Evolutionary conservation across 2,797 vertebrate genomes (phyloP).

Genomic region (Chloroceryle inda): DNA sequence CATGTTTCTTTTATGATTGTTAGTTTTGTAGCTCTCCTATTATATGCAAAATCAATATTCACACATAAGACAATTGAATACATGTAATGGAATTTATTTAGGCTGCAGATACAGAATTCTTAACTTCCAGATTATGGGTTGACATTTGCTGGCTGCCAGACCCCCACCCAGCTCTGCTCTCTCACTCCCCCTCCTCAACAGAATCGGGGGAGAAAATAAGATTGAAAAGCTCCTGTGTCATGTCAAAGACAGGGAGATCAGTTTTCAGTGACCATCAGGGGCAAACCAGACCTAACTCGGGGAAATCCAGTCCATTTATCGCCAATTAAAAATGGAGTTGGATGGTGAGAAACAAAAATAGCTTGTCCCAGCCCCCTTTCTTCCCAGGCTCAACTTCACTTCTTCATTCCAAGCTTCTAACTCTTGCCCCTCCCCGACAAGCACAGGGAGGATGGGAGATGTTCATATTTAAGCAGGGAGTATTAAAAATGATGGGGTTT

Average conservation of each 20-base stretch:
- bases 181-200: neutral
- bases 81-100: neutral
- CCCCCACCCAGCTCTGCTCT: neutral
- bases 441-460: fast-evolving
- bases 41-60: neutral
- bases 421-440: neutral
- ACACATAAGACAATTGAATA: neutral
- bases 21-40: neutral
- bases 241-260: neutral
- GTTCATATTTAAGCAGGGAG: neutral
- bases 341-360: neutral
- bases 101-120: neutral
- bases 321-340: neutral
- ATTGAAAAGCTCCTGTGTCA: too few relatives aligned
- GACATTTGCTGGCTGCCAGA: neutral
- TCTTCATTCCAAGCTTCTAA: neutral
- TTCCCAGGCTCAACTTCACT: neutral
- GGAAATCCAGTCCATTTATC: neutral
- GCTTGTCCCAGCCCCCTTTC: neutral
- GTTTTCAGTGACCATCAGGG: fast-evolving
- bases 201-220: neutral
- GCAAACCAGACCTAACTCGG: neutral
- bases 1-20: neutral
- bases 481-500: neutral
- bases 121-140: neutral